phyloP scores from a whole-genome alignment of 2,797 vertebrate species.

The Capromys pilorides region DNA sequence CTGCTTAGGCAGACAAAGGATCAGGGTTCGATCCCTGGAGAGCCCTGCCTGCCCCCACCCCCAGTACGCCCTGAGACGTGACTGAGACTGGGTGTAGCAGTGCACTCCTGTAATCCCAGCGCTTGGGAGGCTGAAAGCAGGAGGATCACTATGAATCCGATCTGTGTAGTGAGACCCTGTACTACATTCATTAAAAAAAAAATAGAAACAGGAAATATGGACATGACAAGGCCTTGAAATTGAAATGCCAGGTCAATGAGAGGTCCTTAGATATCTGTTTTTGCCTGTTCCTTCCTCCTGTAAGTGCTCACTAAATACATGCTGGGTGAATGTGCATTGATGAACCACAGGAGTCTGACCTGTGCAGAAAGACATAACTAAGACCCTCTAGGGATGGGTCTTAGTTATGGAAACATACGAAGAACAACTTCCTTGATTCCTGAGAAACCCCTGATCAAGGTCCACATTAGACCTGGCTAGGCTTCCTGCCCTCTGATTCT shows the following conservation, averaged over 20 bases:
- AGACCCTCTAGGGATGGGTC: background rate
- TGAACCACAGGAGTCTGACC: background rate
- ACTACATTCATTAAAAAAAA: background rate
- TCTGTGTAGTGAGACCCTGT: too few species aligned
- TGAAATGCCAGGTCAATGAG: background rate
- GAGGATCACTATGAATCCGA: too few species aligned
- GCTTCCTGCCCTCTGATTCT: background rate
- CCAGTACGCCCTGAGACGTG: too few species aligned
- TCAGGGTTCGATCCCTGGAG: too few species aligned
- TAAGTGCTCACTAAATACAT: slow-evolving; percentile 27
- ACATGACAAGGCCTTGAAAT: background rate
- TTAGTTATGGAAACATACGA: background rate
- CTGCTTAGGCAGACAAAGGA: too few species aligned
- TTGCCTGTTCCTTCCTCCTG: background rate
- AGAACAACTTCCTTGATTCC: background rate
- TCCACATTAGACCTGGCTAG: background rate
- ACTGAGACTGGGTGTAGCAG: too few species aligned
- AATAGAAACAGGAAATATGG: slow-evolving; percentile 33
- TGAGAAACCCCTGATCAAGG: background rate
- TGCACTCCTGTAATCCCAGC: too few species aligned
- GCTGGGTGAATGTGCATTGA: background rate
- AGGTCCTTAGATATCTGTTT: background rate
- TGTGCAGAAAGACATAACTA: background rate
- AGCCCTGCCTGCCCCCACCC: too few species aligned
- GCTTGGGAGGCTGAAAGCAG: too few species aligned